phyloP scores from a whole-genome alignment of 2,113 vertebrate species.

The Gymnarchus niloticus region DNA sequence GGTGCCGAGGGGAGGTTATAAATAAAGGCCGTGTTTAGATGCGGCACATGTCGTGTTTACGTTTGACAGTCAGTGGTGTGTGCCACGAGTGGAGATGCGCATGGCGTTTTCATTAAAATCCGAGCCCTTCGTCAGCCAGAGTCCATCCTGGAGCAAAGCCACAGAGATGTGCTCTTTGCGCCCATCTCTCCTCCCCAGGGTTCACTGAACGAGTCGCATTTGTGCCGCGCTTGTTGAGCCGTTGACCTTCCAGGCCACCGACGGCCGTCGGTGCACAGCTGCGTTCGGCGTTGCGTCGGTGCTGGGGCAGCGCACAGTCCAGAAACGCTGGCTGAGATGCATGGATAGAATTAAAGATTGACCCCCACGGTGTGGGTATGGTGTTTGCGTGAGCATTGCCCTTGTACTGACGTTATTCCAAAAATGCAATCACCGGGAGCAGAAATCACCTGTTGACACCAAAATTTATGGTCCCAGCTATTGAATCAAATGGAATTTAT shows the following conservation, averaged over 20 bases:
- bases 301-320: not conserved
- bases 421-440: constrained; percentile 28
- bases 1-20: not conserved
- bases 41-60: not conserved
- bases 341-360: not conserved
- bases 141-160: not conserved
- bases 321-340: too few relatives aligned
- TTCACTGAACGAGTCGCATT: not conserved
- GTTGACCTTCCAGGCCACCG: not conserved
- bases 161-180: not conserved
- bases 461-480: constrained; percentile 32
- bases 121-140: not conserved
- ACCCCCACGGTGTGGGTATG: not conserved
- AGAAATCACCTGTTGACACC: constrained; percentile 24
- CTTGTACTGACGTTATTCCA: not conserved
- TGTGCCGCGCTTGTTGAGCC: not conserved
- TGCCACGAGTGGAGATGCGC: not conserved
- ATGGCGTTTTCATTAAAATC: not conserved
- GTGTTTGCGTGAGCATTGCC: not conserved
- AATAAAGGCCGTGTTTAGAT: constrained; percentile 2
- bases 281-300: not conserved
- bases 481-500: constrained; percentile 39
- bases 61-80: not conserved
- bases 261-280: not conserved
- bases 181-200: not conserved